Evolutionary conservation across 1,140 invertebrate species (phyloP).

Genomic region (Drosophila hydei): DNA sequence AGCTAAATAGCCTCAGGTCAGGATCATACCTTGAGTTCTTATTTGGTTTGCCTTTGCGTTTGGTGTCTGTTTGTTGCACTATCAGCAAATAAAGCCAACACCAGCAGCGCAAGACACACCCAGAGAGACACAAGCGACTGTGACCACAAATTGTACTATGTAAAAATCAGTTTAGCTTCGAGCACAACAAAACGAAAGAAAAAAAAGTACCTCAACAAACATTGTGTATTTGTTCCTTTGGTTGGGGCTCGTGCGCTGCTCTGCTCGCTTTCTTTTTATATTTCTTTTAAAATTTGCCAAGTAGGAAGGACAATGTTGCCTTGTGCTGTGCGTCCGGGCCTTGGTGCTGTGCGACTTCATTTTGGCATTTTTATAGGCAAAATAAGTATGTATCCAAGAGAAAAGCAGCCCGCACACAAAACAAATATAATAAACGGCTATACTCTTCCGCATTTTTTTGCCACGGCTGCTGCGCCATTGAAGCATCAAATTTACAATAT

Average conservation of each 20-base stretch:
- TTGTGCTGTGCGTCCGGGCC: slow-evolving; percentile 25
- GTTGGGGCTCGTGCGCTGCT: slow-evolving; percentile 12
- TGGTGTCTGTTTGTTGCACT: slow-evolving; percentile 46
- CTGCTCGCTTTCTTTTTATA: slow-evolving; percentile 10
- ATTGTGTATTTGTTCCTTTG: slow-evolving; percentile 20
- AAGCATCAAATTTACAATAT: slow-evolving; percentile 77
- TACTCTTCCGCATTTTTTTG: slow-evolving; percentile 1
- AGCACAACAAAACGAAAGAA: slow-evolving; percentile 8
- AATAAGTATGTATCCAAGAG: slow-evolving; percentile 1
- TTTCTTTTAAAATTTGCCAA: slow-evolving; percentile 40
- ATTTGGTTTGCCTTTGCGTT: slow-evolving; percentile 32
- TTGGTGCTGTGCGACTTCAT: slow-evolving; percentile 40
- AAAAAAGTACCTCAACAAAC: slow-evolving; percentile 30
- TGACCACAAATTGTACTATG: slow-evolving; percentile 23
- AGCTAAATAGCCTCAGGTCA: slow-evolving; percentile 29
- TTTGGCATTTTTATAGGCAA: slow-evolving; percentile 47
- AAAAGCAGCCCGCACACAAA: slow-evolving; percentile 34
- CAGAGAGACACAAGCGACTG: slow-evolving; percentile 11
- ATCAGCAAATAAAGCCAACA: slow-evolving; percentile 51
- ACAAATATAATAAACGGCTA: slow-evolving; percentile 46
- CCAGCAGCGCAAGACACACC: slow-evolving; percentile 9
- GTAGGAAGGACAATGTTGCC: slow-evolving; percentile 15
- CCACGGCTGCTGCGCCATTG: slow-evolving; percentile 19
- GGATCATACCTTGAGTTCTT: slow-evolving; percentile 22
- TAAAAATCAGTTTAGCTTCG: slow-evolving; percentile 26